These are phyloP conservation scores for Rhagonycha lutea DNA, from an alignment of 2,888 invertebrate species.

Conservation along the genomic window DNA sequence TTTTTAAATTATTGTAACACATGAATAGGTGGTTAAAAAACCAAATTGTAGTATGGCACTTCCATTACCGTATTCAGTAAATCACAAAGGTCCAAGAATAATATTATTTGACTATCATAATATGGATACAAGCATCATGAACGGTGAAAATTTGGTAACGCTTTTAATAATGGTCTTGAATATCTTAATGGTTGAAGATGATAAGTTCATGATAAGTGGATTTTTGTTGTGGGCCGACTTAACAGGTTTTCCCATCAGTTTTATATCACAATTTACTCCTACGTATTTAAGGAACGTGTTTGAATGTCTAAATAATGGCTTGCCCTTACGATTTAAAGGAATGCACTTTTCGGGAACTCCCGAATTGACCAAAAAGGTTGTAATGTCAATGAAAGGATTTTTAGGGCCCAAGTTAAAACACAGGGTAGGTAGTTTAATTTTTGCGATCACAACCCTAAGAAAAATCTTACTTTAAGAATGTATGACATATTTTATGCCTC, in stretches of 20 bases:
- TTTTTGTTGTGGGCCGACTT: neutral
- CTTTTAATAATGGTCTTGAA: neutral
- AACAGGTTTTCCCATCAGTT: neutral
- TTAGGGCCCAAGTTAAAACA: neutral
- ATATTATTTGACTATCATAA: too few species aligned
- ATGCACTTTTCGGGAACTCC: too few species aligned
- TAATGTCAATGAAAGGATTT: neutral
- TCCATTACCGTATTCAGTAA: too few species aligned
- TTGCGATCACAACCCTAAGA: too few species aligned
- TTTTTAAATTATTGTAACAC: too few species aligned
- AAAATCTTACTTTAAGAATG: too few species aligned
- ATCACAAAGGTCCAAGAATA: too few species aligned
- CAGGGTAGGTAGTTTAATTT: neutral
- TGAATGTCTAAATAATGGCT: neutral
- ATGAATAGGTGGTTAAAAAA: too few species aligned
- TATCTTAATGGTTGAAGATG: neutral
- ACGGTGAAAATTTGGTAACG: too few species aligned
- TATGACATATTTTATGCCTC: too few species aligned
- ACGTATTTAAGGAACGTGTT: neutral
- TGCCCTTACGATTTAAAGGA: neutral
- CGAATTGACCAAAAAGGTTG: neutral
- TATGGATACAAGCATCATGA: too few species aligned
- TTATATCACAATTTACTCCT: neutral
- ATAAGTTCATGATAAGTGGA: neutral
- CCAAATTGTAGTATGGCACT: neutral